These are phyloP conservation scores for Myrmophylax atrothorax DNA, from an alignment of 2,113 vertebrate genomes.

Conservation along the genomic window DNA sequence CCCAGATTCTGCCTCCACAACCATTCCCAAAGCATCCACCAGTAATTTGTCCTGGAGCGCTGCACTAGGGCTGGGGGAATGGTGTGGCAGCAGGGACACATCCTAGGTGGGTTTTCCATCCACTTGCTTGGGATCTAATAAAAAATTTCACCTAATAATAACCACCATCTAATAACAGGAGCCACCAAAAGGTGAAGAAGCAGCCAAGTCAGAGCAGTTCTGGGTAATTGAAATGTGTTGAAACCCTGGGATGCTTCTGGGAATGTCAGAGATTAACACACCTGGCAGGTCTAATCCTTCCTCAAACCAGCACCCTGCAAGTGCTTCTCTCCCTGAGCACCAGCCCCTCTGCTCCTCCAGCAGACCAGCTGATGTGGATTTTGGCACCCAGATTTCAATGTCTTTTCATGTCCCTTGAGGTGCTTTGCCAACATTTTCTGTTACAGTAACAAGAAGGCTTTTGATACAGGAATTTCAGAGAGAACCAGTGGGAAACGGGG, in stretches of 20 bases:
- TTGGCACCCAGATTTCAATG: not conserved
- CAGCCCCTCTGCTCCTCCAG: not conserved
- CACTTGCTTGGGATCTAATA: not conserved
- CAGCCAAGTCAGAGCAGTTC: accelerated
- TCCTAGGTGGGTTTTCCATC: not conserved
- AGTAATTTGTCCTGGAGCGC: slow-evolving; percentile 39
- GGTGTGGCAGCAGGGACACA: not conserved
- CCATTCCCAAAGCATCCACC: not conserved
- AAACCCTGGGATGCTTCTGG: not conserved
- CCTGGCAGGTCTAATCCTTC: not conserved
- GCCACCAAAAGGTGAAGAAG: not conserved
- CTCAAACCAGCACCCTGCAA: not conserved
- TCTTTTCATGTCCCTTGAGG: not conserved
- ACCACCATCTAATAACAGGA: not conserved
- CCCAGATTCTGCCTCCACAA: not conserved
- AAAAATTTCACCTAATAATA: not conserved
- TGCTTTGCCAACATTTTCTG: not conserved
- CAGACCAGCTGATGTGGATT: not conserved
- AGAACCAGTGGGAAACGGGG: not conserved
- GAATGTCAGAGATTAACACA: not conserved
- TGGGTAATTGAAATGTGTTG: not conserved
- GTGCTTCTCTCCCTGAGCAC: accelerated
- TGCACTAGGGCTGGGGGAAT: not conserved
- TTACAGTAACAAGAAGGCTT: not conserved
- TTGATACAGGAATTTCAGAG: not conserved